Evolutionary conservation across 2,797 vertebrate genomes (phyloP).

Genomic region (Myioborus miniatus): DNA sequence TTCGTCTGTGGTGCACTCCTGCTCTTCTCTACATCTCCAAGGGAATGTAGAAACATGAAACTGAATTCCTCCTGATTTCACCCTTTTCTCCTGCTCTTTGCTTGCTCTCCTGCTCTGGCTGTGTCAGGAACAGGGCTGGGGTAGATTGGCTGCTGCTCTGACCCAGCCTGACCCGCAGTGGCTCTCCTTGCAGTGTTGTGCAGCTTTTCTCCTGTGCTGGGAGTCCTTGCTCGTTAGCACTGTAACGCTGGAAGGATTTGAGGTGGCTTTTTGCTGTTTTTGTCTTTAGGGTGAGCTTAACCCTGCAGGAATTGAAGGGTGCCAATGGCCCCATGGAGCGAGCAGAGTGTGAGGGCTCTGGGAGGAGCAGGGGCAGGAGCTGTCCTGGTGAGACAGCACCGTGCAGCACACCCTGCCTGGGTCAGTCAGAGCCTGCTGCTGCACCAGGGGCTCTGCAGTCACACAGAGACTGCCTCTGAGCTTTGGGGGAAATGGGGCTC

Average conservation of each 20-base stretch:
- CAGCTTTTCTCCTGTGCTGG: neutral
- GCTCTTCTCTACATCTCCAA: neutral
- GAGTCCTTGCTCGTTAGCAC: rapidly evolving
- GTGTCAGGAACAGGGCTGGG: neutral
- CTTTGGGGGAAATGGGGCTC: neutral
- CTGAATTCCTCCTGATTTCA: neutral
- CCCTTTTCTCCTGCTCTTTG: neutral
- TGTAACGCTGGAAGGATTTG: neutral
- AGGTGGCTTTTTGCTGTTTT: neutral
- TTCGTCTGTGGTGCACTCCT: neutral
- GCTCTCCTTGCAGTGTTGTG: neutral
- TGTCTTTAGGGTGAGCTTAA: neutral
- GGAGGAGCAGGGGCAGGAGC: neutral
- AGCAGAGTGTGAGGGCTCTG: neutral
- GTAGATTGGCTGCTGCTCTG: neutral
- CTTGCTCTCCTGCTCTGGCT: neutral
- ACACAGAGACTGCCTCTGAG: neutral
- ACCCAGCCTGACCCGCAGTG: neutral
- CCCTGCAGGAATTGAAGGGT: neutral
- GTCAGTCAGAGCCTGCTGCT: neutral
- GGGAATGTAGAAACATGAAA: neutral
- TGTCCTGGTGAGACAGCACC: neutral
- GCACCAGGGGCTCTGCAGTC: neutral
- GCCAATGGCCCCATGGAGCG: neutral
- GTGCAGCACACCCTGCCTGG: neutral